Evolutionary conservation across 2,113 vertebrate species (phyloP), one percentile per base, ranked within the genome.

Genomic region (Heliornis fulica): DNA sequence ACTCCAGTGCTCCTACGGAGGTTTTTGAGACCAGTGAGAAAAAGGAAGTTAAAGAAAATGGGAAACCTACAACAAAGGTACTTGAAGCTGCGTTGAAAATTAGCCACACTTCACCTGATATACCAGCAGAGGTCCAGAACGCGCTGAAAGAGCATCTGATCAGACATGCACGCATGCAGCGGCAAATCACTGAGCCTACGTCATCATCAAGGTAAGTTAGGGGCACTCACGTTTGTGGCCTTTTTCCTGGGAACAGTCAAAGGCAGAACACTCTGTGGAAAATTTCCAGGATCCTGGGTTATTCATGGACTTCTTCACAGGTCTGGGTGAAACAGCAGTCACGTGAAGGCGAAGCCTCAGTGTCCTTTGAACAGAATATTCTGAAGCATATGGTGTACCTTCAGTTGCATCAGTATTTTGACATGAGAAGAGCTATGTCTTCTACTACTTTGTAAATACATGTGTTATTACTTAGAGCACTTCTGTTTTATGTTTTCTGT

Each of bases 31-130:
- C 98, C 16, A 96, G 96, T 34, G 98, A 98, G 93, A 98, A 98
- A 95, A 98, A 98, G 89, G 99, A 99, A 60, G 83, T 93, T 60
- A 98, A 98, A 95, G 98, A 98, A 93, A 99, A 99, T 7, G 98
- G 97, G 51, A 98, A 98, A 69, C 98, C 98, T 77, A 94, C 98
- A 0, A 97, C 98, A 40, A 99, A 98, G 95, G 97, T 98, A 32
- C 97, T 98, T 46, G 99, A 99, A 92, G 98, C 99, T 7, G 99
- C 99, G 4, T 98, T 99, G 98, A 99, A 99, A 98, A 99, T 99
- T 96, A 99, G 99, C 97, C 99, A 99, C 98, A 99, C 99, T 36
- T 99, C 99, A 14, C 99, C 99, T 5, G 99, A 99, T 91, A 99
- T 99, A 87, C 99, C 99, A 15, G 99, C 99, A 3, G 99, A 99